Base-by-base conservation (phyloP, 2,888 invertebrate genomes). In the Macrophya annulata region DNA sequence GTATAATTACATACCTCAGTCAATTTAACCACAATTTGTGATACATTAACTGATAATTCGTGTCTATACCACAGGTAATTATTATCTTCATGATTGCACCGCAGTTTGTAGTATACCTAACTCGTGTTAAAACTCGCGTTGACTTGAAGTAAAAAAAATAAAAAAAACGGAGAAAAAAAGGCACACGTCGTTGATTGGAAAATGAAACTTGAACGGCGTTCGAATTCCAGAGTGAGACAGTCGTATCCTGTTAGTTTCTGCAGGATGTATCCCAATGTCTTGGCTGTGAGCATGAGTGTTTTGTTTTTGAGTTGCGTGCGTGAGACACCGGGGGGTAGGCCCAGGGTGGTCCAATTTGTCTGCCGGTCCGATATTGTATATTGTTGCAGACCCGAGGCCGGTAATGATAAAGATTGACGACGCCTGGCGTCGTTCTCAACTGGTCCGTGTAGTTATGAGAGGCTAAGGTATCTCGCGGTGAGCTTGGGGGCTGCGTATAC, bases 261-360 rank as follows among this genome's bases (percentile, higher is more conserved):
- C 85, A 84, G 84, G 87, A 86, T 77, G 65, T 90, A 90, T 89
- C 88, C 90, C 86, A 87, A 89, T 88, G 89, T 88, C 88, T 88
- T 88, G 87, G 89, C 87, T 89, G 89, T 89, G 89, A 90, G 90
- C 43, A 45, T 83, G 85, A 85, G 65, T 84, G 86, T 85, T 90
- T 91, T 90, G 90, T 88, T 87, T 89, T 89, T 87, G 88, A 86
- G 85, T 87, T 87, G 89, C 89, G 88, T 87, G 89, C 87, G 87
- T 87, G 88, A 88, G 88, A 85, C 90, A 88, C 89, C 89, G 87
- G 89, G 90, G 89, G 89, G 90, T 90, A 90, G 86, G 90, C 91
- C 90, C 90, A 91, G 90, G 93, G 93, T 93, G 93, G 93, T 93
- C 93, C 93, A 93, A 93, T 93, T 93, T 93, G 93, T 93, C 93